Evolutionary conservation across 1,140 invertebrate species (phyloP), one percentile per base, ranked within the genome.

Genomic region (Atta texana): DNA sequence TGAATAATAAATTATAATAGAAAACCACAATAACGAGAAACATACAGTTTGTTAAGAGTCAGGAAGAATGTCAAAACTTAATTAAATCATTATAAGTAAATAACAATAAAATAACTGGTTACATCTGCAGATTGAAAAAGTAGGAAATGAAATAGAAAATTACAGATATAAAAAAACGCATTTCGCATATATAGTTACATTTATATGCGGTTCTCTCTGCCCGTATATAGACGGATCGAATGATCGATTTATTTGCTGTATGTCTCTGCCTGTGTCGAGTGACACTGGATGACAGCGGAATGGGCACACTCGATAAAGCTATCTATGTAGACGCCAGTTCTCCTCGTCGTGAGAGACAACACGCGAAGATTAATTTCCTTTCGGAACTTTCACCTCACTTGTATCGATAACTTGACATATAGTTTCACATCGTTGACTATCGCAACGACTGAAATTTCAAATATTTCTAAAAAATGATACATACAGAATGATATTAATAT

Each of bases 311-410:
- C 61, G 84, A 85, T 85, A 85, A 77, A 78, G 64, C 39, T 85
- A 66, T 64, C 63, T 80, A 39, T 68, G 28, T 44, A 66, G 49
- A 64, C 64, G 49, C 44, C 21, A 53, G 21, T 66, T 44, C 16
- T 53, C 39, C 31, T 39, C 61, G 18, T 85, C 31, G 74, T 24
- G 49, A 28, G 49, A 28, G 49, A 74, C 86, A 87, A 86, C 86
- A 75, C 44, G 16, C n/a, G 71, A 59, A 84, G 87, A 92, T 89
- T 88, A 91, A 92, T 92, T 87, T 89, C 87, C 85, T 88, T 89
- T 87, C 87, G 82, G 85, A 89, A 91, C 90, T 88, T 92, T 90
- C 87, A 21, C 18, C 10, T 84, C 57, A 39, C 8, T 18, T 59
- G 61, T 10, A 51, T 57, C 77, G 51, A 39, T 39, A 78, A 12